Conservation (phyloP, 2,113 vertebrate genomes). For the Aldabrachelys gigantea region DNA sequence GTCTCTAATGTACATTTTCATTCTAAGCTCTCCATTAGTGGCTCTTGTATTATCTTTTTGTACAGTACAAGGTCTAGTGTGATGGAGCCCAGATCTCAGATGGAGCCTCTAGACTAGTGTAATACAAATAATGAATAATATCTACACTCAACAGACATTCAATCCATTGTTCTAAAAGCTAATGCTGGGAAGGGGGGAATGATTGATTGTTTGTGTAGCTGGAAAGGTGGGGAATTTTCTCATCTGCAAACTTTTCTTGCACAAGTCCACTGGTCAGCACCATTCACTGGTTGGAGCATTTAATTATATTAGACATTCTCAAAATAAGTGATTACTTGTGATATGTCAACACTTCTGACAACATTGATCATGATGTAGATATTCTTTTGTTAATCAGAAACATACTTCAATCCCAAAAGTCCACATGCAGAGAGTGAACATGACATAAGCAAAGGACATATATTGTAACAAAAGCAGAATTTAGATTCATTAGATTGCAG, state of each 20-base stretch:
- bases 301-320: not conserved
- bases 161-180: not conserved
- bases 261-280: not conserved
- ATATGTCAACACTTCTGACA: not conserved
- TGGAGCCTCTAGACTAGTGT: not conserved
- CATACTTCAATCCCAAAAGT: not conserved
- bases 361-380: not conserved
- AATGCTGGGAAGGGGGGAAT: not conserved
- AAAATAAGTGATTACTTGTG: not conserved
- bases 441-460: not conserved
- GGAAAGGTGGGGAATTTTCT: not conserved
- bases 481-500: fast-evolving
- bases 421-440: fast-evolving
- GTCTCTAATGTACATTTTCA: not conserved
- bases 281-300: not conserved
- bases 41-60: not conserved
- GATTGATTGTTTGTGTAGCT: not conserved
- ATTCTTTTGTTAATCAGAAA: not conserved
- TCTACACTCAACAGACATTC: not conserved
- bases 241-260: not conserved
- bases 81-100: not conserved
- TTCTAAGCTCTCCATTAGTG: not conserved
- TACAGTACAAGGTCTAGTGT: not conserved
- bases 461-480: not conserved
- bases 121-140: too few species aligned